Evolutionary conservation across 2,113 vertebrate species (phyloP), one percentile per base, ranked within the genome.

Genomic region (Oreotragus oreotragus): DNA sequence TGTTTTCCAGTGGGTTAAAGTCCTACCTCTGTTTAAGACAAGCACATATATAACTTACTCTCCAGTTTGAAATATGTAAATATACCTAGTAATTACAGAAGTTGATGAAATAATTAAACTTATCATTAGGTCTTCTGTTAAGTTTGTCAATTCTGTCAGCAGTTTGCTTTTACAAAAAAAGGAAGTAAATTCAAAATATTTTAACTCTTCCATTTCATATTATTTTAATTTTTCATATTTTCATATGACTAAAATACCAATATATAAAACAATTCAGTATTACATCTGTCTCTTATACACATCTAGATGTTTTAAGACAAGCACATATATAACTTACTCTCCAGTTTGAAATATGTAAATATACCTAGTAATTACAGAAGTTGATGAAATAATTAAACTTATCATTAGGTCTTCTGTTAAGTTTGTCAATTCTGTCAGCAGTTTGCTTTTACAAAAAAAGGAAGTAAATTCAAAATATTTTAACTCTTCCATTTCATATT

Each of bases 231-330:
- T 19, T 39, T 81, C 79, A 57, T 83, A 84, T 73, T 90, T 88
- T 95, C 8, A 51, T 70, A 4, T 36, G 28, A 55, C 13, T 80
- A 76, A n/a, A 92, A 43, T 73, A 47, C 7, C 15, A 45, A 55
- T 51, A 49, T n/a, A 49, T 92, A 49, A 70, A 91, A 66, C 0
- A 80, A n/a, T 55, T n/a, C 2, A 28, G 25, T 15, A 36, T 51
- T 28, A 57, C 39, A 60, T n/a, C n/a, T n/a, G n/a, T n/a, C n/a
- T n/a, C n/a, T n/a, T n/a, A n/a, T n/a, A n/a, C n/a, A n/a, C n/a
- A n/a, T n/a, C n/a, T n/a, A n/a, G n/a, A n/a, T n/a, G n/a, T n/a
- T 79, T 93, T 85, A 97, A 91, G 83, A 84, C 11, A 94, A 94
- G 27, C 43, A 88, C 1, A 30, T 27, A 23, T 4, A 2, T 80